Conservation (phyloP, 1,140 invertebrate species). For the Mactra quadrangularis region DNA sequence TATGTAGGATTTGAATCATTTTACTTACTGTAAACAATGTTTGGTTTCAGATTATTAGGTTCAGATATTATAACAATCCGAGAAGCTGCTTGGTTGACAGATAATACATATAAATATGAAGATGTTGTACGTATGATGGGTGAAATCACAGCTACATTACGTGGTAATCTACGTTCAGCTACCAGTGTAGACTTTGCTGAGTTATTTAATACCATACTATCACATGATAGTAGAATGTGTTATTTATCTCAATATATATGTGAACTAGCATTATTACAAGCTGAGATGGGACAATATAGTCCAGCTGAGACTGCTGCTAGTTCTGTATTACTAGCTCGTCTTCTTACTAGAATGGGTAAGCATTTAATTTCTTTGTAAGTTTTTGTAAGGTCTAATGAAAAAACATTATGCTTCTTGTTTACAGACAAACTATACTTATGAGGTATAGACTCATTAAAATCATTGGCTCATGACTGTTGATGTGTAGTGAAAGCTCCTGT, state of each 20-base stretch:
- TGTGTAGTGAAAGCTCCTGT: no score
- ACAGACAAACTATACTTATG: no score
- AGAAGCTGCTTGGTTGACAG: constrained; percentile 83
- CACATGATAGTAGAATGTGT: constrained; percentile 63
- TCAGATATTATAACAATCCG: constrained; percentile 82
- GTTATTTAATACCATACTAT: constrained; percentile 72
- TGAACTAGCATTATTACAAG: constrained; percentile 79
- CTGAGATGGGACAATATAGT: constrained; percentile 81
- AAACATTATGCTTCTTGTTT: no score
- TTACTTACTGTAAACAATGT: no score
- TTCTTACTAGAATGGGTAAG: constrained; percentile 77
- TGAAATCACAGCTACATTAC: constrained; percentile 79
- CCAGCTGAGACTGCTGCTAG: constrained; percentile 78
- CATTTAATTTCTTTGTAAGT: neutral
- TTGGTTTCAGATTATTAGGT: constrained; percentile 78
- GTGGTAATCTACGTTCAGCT: constrained; percentile 77
- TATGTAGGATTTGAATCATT: no score
- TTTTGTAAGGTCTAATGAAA: no score
- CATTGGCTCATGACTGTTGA: no score
- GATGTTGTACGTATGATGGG: constrained; percentile 84
- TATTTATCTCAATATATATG: constrained; percentile 79
- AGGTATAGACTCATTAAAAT: no score
- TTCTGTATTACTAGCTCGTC: constrained; percentile 77
- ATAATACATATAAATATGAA: constrained; percentile 83
- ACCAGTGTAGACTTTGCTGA: constrained; percentile 79